phyloP scores from a whole-genome alignment of 2,113 vertebrate genomes.

The Nerophis lumbriciformis region DNA sequence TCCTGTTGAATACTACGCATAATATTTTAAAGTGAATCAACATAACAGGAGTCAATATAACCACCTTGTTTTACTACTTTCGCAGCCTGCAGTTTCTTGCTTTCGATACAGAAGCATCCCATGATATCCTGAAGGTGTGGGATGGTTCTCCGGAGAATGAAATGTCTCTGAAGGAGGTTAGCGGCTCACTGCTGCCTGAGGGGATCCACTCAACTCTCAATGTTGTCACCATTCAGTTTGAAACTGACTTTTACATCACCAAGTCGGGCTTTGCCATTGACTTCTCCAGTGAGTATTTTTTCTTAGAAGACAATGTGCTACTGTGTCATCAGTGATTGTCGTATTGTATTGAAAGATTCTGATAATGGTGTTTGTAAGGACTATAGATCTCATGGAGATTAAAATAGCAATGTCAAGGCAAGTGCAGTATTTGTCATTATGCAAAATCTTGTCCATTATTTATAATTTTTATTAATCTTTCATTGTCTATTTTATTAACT shows the following conservation, averaged over 20 bases:
- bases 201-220: slow-evolving; percentile 97
- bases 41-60: slow-evolving; percentile 10
- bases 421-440: not conserved
- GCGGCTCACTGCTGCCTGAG: slow-evolving; percentile 92
- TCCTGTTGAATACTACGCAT: not conserved
- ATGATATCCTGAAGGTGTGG: slow-evolving; percentile 96
- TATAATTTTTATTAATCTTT: too few species aligned
- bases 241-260: slow-evolving; percentile 98
- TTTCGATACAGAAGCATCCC: slow-evolving; percentile 96
- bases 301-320: not conserved
- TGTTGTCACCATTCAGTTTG: slow-evolving; percentile 91
- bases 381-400: not conserved
- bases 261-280: slow-evolving; percentile 98
- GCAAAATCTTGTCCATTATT: too few species aligned
- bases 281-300: slow-evolving; percentile 91
- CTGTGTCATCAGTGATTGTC: not conserved
- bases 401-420: not conserved
- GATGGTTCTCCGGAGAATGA: slow-evolving; percentile 93
- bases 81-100: slow-evolving; percentile 93
- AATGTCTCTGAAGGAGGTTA: slow-evolving; percentile 93
- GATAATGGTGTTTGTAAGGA: not conserved
- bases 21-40: not conserved
- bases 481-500: too few species aligned
- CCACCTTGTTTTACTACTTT: not conserved
- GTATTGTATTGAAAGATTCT: not conserved